Conservation (phyloP, 2,113 vertebrate genomes). For the Esox niger region DNA sequence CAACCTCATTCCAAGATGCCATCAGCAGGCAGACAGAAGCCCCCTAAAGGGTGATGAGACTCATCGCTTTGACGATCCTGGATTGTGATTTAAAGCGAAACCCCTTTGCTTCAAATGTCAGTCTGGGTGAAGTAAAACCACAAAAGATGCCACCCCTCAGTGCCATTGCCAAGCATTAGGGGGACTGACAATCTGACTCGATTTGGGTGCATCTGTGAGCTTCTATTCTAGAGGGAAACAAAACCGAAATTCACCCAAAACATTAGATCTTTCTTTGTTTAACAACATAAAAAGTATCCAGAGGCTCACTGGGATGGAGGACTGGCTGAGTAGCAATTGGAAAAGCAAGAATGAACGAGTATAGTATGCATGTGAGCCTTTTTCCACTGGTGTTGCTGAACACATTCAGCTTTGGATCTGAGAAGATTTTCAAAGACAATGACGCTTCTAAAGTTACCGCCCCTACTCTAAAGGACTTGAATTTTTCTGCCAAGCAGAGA, state of each 20-base stretch:
- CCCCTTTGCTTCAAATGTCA: background rate
- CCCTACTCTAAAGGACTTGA: background rate
- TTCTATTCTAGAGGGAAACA: background rate
- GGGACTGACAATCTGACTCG: background rate
- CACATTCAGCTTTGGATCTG: background rate
- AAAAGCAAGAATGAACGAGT: background rate
- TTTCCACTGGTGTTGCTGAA: slow-evolving; percentile 6
- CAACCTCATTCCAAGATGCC: background rate
- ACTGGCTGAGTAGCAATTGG: background rate
- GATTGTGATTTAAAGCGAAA: slow-evolving; percentile 1
- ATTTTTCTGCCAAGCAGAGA: background rate
- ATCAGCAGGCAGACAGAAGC: slow-evolving; percentile 15
- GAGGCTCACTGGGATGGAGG: background rate
- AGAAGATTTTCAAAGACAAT: background rate
- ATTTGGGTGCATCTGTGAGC: background rate
- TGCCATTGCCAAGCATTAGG: background rate
- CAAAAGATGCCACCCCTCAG: background rate
- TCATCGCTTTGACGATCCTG: slow-evolving; percentile 3
- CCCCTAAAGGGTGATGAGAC: slow-evolving; percentile 7
- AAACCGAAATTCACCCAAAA: background rate
- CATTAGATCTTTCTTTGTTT: background rate
- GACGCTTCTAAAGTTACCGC: too few relatives aligned
- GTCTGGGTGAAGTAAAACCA: background rate
- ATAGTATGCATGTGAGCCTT: background rate
- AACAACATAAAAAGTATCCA: background rate